Conservation (phyloP, 1,140 invertebrate species). For the Hylaeus anthracinus region DNA sequence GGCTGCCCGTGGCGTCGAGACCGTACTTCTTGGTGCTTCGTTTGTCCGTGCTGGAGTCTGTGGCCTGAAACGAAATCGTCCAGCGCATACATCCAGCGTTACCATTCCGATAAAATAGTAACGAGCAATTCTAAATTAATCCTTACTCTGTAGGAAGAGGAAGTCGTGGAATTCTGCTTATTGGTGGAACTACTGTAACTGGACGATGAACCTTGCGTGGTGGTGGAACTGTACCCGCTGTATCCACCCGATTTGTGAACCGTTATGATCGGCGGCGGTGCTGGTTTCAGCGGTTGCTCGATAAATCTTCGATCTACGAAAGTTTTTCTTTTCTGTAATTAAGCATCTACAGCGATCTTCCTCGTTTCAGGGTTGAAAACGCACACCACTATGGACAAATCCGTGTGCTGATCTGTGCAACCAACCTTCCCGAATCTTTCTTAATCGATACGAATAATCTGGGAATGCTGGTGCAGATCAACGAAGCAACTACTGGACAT, state of each 20-base stretch:
- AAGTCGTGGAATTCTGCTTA: constrained; percentile 59
- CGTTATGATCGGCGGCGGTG: constrained; percentile 86
- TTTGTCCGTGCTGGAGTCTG: constrained; percentile 74
- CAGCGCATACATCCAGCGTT: neutral
- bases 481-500: neutral
- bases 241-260: constrained; percentile 71
- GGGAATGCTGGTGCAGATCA: neutral
- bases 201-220: constrained; percentile 47
- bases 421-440: neutral
- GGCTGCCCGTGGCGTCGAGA: constrained; percentile 86
- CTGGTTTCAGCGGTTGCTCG: constrained; percentile 89
- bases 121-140: neutral
- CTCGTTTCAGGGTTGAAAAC: neutral
- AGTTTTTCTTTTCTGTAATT: neutral
- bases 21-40: constrained; percentile 89
- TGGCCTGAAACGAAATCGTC: constrained; percentile 25
- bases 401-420: neutral
- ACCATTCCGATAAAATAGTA: neutral
- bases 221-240: constrained; percentile 67
- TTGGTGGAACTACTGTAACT: constrained; percentile 59
- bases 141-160: constrained; percentile 60
- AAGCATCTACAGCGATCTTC: neutral
- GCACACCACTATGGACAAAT: neutral
- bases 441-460: neutral
- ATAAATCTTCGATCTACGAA: constrained; percentile 88